A percentile compares a stretch with the other conserved stretches of the same genome.
These are phyloP conservation scores for Lepetodrilus schrolli DNA, from an alignment of 2,888 invertebrate species.

Conservation along the genomic window DNA sequence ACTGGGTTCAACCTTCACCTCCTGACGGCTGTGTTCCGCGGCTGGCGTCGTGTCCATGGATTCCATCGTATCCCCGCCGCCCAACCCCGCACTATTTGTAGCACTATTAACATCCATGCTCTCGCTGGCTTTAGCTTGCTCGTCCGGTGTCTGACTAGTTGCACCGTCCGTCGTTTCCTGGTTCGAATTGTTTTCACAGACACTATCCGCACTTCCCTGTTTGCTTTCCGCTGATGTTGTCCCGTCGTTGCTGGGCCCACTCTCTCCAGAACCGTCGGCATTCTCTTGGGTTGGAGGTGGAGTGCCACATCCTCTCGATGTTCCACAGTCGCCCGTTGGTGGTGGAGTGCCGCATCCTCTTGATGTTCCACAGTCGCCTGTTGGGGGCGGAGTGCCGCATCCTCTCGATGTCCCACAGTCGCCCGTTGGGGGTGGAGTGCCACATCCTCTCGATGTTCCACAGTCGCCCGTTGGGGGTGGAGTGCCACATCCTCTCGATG, in stretches of 20 bases:
- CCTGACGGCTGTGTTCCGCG: background rate
- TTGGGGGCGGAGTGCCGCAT: constrained; percentile 35
- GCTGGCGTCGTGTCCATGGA: constrained; percentile 39
- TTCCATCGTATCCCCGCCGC: constrained; percentile 30
- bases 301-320: constrained; percentile 11
- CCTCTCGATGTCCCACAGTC: constrained; percentile 42
- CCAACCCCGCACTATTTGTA: constrained; percentile 12
- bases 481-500: constrained; percentile 13
- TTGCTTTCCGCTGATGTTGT: background rate
- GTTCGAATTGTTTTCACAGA: background rate
- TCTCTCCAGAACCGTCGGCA: background rate
- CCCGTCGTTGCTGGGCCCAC: background rate
- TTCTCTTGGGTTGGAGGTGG: constrained; percentile 6
- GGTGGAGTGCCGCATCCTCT: constrained; percentile 16
- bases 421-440: constrained; percentile 23
- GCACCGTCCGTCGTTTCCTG: background rate
- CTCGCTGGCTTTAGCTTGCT: background rate
- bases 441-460: constrained; percentile 39
- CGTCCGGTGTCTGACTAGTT: background rate
- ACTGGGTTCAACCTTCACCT: constrained; percentile 2
- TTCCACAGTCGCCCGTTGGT: constrained; percentile 24
- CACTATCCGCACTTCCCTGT: background rate
- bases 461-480: constrained; percentile 32
- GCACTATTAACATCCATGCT: constrained; percentile 6
- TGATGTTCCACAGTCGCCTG: constrained; percentile 35